Conservation (phyloP, 1,140 invertebrate genomes). For the Pantala flavescens region DNA sequence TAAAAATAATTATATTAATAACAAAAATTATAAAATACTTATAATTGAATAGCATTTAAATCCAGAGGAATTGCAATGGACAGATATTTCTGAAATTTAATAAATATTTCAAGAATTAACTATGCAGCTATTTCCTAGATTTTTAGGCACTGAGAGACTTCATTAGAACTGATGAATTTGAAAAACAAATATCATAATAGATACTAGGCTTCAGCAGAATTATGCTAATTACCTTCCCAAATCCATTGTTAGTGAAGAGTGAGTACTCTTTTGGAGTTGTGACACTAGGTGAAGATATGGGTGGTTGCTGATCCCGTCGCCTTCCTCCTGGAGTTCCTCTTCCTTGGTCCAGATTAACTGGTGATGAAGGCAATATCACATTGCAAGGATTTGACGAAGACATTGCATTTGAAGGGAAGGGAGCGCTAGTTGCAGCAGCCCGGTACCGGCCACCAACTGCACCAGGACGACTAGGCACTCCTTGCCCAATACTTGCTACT, state of each 20-base stretch:
- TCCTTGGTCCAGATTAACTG: slow-evolving; percentile 13
- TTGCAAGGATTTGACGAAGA: slow-evolving; percentile 22
- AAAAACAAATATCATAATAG: too few species aligned
- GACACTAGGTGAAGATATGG: slow-evolving; percentile 30
- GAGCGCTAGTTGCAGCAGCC: slow-evolving; percentile 24
- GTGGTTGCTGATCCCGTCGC: slow-evolving; percentile 28
- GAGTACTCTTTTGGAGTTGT: slow-evolving; percentile 52
- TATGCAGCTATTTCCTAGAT: too few species aligned
- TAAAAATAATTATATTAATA: too few species aligned
- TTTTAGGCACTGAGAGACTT: too few species aligned
- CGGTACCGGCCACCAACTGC: slow-evolving; percentile 25
- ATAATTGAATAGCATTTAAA: too few species aligned
- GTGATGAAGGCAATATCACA: slow-evolving; percentile 19
- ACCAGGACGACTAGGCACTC: slow-evolving; percentile 27
- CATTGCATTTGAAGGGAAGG: slow-evolving; percentile 29
- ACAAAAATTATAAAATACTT: too few species aligned
- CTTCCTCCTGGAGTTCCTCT: slow-evolving; percentile 29
- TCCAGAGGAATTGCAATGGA: too few species aligned
- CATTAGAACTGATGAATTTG: too few species aligned
- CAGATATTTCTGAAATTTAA: too few species aligned
- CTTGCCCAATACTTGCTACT: background rate
- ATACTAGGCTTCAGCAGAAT: too few species aligned
- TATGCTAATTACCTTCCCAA: slow-evolving; percentile 17
- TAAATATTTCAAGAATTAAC: too few species aligned
- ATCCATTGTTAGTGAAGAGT: slow-evolving; percentile 56